These are phyloP conservation scores for Orthonychiurus folsomi DNA, from an alignment of 2,888 invertebrate genomes.

Conservation along the genomic window DNA sequence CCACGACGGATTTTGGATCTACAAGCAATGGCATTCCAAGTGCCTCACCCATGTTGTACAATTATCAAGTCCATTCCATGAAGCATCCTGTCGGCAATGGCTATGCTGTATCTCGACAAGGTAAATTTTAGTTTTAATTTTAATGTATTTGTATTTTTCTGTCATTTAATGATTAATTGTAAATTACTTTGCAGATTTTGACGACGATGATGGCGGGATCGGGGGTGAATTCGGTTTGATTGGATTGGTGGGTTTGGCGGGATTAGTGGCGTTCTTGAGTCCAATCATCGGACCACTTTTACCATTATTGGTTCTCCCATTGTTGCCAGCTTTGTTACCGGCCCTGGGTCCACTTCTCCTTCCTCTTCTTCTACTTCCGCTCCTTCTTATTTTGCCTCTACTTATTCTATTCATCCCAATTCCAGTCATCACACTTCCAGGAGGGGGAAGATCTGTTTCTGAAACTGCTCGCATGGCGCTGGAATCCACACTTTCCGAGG, in stretches of 20 bases:
- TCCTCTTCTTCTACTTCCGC: neutral
- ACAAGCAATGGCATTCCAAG: neutral
- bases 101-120: too few relatives aligned
- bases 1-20: neutral
- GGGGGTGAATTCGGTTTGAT: neutral
- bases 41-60: neutral
- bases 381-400: neutral
- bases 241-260: neutral
- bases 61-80: neutral
- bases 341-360: neutral
- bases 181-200: neutral
- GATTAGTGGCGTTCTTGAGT: neutral
- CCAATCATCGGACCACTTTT: conserved; percentile 4
- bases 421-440: conserved; percentile 7
- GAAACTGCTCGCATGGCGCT: neutral
- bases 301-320: neutral
- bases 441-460: neutral
- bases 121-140: too few relatives aligned
- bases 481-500: neutral
- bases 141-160: too few relatives aligned
- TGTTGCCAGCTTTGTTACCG: neutral
- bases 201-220: neutral
- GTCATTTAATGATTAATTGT: too few relatives aligned
- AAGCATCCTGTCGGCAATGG: too few relatives aligned
- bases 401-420: neutral